Percentiles rank a stretch among this genome's conserved stretches.
Conservation (phyloP, 2,113 vertebrate species). For the Pangasianodon hypophthalmus region DNA sequence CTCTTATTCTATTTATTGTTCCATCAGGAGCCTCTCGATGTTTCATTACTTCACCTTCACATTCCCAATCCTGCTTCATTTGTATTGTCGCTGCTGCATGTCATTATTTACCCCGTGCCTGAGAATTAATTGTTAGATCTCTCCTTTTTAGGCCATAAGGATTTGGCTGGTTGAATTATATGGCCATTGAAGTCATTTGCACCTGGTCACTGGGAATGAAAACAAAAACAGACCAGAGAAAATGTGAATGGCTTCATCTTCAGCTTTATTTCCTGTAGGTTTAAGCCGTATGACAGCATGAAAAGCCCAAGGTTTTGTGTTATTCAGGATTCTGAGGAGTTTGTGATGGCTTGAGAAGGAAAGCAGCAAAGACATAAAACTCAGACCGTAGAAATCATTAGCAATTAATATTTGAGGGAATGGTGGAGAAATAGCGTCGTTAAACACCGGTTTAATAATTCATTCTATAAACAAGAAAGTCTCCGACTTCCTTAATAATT, state of each 20-base stretch:
- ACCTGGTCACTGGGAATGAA: neutral
- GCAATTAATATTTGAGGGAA: conserved; percentile 79
- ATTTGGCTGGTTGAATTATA: neutral
- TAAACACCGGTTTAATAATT: conserved; percentile 97
- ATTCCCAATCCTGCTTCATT: neutral
- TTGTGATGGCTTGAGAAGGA: conserved; percentile 43
- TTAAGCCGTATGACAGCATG: neutral
- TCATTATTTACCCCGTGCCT: neutral
- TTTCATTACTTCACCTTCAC: neutral
- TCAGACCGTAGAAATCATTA: conserved; percentile 78
- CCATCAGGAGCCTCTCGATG: neutral
- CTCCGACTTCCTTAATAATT: conserved; percentile 99
- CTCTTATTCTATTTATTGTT: neutral
- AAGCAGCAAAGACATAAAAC: conserved; percentile 67
- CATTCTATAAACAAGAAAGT: conserved; percentile 99
- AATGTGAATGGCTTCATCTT: neutral
- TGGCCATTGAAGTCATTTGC: neutral
- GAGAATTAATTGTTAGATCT: neutral
- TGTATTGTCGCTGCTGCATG: neutral
- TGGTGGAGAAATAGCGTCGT: conserved; percentile 71
- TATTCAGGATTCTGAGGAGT: neutral
- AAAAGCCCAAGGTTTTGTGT: neutral
- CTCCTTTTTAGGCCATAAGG: conserved; percentile 2
- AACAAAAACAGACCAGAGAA: neutral
- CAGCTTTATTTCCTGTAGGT: neutral